phyloP scores from a whole-genome alignment of 2,797 vertebrate genomes.

The Chloroceryle amazona region DNA sequence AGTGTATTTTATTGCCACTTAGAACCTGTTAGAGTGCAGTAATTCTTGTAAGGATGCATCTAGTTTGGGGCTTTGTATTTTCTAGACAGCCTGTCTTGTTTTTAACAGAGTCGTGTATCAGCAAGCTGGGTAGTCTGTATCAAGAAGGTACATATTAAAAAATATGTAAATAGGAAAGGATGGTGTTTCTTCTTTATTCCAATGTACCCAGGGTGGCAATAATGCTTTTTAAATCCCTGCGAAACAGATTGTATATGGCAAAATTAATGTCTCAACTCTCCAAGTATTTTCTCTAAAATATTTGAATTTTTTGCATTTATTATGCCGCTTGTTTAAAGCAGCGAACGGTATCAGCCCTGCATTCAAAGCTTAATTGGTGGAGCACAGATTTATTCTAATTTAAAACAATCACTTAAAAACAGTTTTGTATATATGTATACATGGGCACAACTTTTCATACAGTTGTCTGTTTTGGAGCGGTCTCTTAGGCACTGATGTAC shows the following conservation, averaged over 20 bases:
- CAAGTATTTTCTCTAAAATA: slow-evolving; percentile 81
- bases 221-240: slow-evolving; percentile 74
- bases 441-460: slow-evolving; percentile 68
- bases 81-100: slow-evolving; percentile 45
- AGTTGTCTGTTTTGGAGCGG: slow-evolving; percentile 71
- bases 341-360: slow-evolving; percentile 28
- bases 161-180: slow-evolving; percentile 77
- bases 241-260: slow-evolving; percentile 80
- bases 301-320: slow-evolving; percentile 81
- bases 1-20: slow-evolving; percentile 49
- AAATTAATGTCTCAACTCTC: slow-evolving; percentile 79
- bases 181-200: slow-evolving; percentile 72
- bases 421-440: slow-evolving; percentile 73
- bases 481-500: slow-evolving; percentile 55
- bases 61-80: slow-evolving; percentile 24
- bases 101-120: slow-evolving; percentile 55
- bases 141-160: slow-evolving; percentile 68
- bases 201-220: slow-evolving; percentile 78
- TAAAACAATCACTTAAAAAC: slow-evolving; percentile 72
- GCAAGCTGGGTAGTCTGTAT: slow-evolving; percentile 57
- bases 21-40: slow-evolving; percentile 65
- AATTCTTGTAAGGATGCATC: slow-evolving; percentile 60
- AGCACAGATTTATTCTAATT: slow-evolving; percentile 74
- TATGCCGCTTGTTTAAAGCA: slow-evolving; percentile 67
- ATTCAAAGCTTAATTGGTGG: slow-evolving; percentile 71